A percentile compares a stretch with the other conserved stretches of the same genome.
These are phyloP conservation scores for Argyra leucocephala DNA, from an alignment of 2,888 invertebrate species.

Conservation along the genomic window DNA sequence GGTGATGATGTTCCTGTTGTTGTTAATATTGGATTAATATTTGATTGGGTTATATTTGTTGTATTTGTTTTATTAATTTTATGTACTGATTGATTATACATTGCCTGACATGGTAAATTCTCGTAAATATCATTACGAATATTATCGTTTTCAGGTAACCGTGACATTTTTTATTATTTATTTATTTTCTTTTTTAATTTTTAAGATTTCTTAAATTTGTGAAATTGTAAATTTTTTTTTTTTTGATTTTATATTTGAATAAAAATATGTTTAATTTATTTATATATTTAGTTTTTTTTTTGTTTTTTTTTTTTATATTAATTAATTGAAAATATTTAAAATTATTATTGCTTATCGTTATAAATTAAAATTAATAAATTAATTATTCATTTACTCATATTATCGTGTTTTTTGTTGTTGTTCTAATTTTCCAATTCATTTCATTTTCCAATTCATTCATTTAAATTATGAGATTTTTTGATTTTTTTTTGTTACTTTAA, in stretches of 20 bases:
- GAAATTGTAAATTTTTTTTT: no score
- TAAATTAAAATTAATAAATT: neutral
- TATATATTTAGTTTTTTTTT: neutral
- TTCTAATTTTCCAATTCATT: neutral
- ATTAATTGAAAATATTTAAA: neutral
- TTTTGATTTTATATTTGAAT: no score
- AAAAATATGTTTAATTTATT: neutral
- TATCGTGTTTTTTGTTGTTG: neutral
- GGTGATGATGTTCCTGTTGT: slow-evolving; percentile 20
- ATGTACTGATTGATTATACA: slow-evolving; percentile 43
- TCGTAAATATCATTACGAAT: slow-evolving; percentile 43
- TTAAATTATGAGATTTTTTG: neutral
- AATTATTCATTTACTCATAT: neutral
- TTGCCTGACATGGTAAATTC: slow-evolving; percentile 43
- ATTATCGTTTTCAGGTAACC: slow-evolving; percentile 43
- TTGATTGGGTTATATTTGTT: slow-evolving; percentile 11
- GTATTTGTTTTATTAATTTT: slow-evolving; percentile 35
- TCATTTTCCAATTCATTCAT: neutral
- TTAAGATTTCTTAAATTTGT: no score
- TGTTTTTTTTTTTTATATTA: neutral
- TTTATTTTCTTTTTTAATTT: neutral
- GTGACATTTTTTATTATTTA: slow-evolving; percentile 35
- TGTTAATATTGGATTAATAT: slow-evolving; percentile 15
- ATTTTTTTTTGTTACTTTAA: neutral
- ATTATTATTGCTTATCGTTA: neutral